Conservation (phyloP, 2,113 vertebrate genomes). For the Engystomops pustulosus region DNA sequence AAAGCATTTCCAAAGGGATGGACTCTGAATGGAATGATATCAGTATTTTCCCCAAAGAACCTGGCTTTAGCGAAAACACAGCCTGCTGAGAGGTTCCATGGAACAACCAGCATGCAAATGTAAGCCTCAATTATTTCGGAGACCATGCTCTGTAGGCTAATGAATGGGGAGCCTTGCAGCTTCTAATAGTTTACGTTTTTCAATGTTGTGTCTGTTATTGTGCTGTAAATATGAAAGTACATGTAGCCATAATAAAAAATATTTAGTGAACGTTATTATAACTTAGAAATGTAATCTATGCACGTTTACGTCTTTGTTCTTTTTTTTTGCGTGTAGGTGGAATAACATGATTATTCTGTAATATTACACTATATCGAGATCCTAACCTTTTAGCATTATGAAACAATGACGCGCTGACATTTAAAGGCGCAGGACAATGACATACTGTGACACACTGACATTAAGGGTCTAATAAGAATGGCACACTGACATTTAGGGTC, state of each 20-base stretch:
- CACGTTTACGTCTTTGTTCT: neutral
- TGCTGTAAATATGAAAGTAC: neutral
- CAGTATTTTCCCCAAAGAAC: slow-evolving; percentile 10
- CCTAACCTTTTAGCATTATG: neutral
- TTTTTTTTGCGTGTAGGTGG: neutral
- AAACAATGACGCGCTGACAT: neutral
- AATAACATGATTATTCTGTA: neutral
- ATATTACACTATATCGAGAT: neutral
- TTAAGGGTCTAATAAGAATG: neutral
- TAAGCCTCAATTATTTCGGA: too few relatives aligned
- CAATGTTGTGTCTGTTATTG: neutral
- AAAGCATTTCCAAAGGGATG: neutral
- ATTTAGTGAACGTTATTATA: neutral
- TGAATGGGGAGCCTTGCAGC: neutral
- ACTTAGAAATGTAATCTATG: neutral
- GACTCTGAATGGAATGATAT: slow-evolving; percentile 8
- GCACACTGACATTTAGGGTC: slow-evolving; percentile 13
- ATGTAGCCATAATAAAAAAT: neutral
- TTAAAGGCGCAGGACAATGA: neutral
- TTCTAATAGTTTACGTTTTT: neutral
- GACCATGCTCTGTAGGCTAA: neutral
- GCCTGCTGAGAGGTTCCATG: slow-evolving; percentile 30
- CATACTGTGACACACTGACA: neutral
- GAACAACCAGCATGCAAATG: slow-evolving; percentile 5
- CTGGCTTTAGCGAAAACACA: slow-evolving; percentile 1